Evolutionary conservation across 2,797 vertebrate genomes (phyloP).

Genomic region (Galagoides demidoff): DNA sequence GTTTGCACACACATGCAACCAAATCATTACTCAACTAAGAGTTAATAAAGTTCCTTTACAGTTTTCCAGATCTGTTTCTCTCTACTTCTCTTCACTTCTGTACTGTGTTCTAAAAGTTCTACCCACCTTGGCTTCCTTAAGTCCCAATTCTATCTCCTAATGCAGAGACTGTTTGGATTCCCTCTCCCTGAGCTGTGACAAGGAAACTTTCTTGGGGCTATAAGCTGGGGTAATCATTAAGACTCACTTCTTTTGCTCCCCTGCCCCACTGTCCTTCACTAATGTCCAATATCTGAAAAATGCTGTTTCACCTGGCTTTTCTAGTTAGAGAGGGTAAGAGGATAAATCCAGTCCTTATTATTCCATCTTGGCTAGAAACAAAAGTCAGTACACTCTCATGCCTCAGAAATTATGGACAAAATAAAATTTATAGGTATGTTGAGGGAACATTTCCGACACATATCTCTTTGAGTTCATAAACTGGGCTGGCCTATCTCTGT

Average conservation of each 20-base stretch:
- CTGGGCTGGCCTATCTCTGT: background rate
- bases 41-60: background rate
- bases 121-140: background rate
- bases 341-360: background rate
- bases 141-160: background rate
- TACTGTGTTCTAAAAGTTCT: background rate
- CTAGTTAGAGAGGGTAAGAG: background rate
- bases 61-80: background rate
- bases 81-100: background rate
- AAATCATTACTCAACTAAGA: background rate
- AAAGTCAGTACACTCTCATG: background rate
- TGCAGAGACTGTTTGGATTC: background rate
- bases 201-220: background rate
- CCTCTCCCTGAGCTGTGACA: background rate
- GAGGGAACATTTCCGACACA: background rate
- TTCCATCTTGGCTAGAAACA: background rate
- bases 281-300: background rate
- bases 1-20: background rate
- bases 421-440: background rate
- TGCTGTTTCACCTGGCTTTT: background rate
- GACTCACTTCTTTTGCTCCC: background rate
- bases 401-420: slow-evolving; percentile 34
- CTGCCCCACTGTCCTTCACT: background rate
- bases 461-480: background rate
- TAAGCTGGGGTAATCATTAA: background rate